These are phyloP conservation scores for Caloenas nicobarica DNA, from an alignment of 2,113 vertebrate genomes.

Conservation along the genomic window DNA sequence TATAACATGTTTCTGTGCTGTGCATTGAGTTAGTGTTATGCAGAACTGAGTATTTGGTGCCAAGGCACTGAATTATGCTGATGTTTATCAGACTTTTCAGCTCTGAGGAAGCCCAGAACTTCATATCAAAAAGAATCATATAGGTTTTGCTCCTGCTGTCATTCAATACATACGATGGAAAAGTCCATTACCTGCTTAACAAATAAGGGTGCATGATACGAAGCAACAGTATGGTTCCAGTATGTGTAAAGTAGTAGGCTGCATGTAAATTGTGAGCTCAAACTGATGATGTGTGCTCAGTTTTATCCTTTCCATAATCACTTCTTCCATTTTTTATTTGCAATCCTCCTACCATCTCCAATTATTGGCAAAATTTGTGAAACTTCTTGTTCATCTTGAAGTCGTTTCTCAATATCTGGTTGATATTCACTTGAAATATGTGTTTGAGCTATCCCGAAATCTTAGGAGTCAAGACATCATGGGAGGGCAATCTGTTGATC, in stretches of 20 bases:
- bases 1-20: not conserved
- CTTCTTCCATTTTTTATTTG: not conserved
- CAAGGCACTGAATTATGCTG: not conserved
- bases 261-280: not conserved
- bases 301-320: not conserved
- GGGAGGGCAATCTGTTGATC: not conserved
- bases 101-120: not conserved
- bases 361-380: not conserved
- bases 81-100: not conserved
- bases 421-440: not conserved
- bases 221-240: not conserved
- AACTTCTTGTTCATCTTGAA: not conserved
- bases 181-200: not conserved
- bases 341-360: not conserved
- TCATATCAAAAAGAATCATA: not conserved
- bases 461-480: not conserved
- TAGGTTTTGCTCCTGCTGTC: not conserved
- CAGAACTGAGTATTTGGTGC: not conserved
- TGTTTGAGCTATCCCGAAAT: not conserved
- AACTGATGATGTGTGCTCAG: not conserved
- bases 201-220: not conserved
- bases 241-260: not conserved
- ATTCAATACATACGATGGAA: not conserved
- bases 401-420: not conserved
- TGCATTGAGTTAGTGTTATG: not conserved